Base-by-base conservation (phyloP, 2,888 invertebrate species). In the Microctonus hyperodae region DNA sequence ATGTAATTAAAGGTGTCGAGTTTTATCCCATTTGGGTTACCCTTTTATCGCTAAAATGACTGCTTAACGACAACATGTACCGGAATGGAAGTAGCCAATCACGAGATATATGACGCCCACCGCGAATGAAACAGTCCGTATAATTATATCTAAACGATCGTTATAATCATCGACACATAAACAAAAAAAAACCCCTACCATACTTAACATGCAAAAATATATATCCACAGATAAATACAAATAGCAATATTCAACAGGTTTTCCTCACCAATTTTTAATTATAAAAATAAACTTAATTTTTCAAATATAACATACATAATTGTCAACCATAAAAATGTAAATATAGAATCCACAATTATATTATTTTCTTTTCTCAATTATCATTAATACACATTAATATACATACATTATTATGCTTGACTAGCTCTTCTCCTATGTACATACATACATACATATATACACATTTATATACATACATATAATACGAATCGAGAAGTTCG, bases 101-200 rank as follows among this genome's bases (percentile, higher is more conserved):
- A 68, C 63, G 68, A 60, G 40, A 71, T 73, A 76, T 77, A 76
- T 70, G 69, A 51, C 64, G 62, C 59, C 57, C 68, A 57, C 62
- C 62, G 23, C 9, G 55, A 53, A 62, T 33, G 64, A 64, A 65
- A 74, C 73, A 72, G 74, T 73, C 69, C 60, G 74, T 77, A n/a
- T n/a, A 77, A 77, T 77, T 77, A 76, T 76, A 75, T 77, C 73
- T 75, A 74, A 75, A 75, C 73, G 77, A 75, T 77, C 77, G 72
- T n/a, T 71, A n/a, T n/a, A 68, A 69, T 69, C 65, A 64, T 63
- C 72, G 71, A 76, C 72, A 62, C 60, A 64, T 16, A 44, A 44
- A 62, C 59, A 67, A 51, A 57, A 50, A 67, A 35, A 62, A 56
- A 56, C 16, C 16, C 2, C n/a, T n/a, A 44, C 9, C 13, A n/a